Evolutionary conservation across 2,113 vertebrate genomes (phyloP).

Genomic region (Suncus etruscus): DNA sequence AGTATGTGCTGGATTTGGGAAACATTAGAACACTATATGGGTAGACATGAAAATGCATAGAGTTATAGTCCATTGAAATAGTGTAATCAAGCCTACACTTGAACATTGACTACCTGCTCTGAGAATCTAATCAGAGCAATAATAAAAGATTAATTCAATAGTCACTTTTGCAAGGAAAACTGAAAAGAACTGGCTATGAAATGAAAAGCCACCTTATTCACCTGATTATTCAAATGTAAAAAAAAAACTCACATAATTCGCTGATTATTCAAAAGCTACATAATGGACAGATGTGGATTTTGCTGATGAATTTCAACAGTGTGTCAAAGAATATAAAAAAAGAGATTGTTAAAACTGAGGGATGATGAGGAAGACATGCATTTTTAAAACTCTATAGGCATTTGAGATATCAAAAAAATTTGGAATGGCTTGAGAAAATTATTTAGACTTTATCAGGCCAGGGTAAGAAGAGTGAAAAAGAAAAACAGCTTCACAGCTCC

Average conservation of each 20-base stretch:
- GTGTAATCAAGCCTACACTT: neutral
- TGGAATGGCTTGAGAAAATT: too few species aligned
- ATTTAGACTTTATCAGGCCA: too few species aligned
- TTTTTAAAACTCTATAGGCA: neutral
- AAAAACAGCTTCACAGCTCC: neutral
- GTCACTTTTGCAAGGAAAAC: neutral
- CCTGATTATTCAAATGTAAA: neutral
- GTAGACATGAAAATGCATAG: neutral
- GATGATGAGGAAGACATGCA: neutral
- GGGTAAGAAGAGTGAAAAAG: neutral
- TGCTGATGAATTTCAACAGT: neutral
- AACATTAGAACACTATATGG: neutral
- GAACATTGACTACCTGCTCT: neutral
- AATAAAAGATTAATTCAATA: slow-evolving; percentile 6
- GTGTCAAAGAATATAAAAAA: neutral
- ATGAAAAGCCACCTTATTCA: neutral
- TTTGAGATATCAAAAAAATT: too few species aligned
- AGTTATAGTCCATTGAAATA: neutral
- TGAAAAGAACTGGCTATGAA: slow-evolving; percentile 14
- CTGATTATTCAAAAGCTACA: neutral
- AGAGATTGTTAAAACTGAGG: neutral
- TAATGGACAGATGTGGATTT: slow-evolving; percentile 21
- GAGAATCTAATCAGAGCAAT: neutral
- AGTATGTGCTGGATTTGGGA: neutral
- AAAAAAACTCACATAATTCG: slow-evolving; percentile 48